Evolutionary conservation across 2,797 vertebrate genomes (phyloP).

Genomic region (Prionace glauca): DNA sequence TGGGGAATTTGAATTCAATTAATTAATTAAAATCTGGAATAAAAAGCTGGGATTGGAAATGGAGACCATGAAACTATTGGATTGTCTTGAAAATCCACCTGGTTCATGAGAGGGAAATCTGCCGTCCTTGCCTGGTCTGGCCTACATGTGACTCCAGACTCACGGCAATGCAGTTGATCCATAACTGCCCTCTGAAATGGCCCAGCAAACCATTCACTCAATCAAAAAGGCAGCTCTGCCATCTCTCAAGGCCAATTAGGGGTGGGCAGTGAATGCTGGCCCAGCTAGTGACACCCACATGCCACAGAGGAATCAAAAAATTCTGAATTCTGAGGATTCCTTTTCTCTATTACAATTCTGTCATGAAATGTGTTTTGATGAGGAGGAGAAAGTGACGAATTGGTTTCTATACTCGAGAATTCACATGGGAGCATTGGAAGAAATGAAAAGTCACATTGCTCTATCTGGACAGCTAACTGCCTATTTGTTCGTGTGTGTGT

Average conservation of each 20-base stretch:
- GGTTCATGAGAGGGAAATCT: background rate
- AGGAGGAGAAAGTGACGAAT: background rate
- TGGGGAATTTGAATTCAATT: background rate
- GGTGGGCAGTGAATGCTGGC: background rate
- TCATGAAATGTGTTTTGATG: background rate
- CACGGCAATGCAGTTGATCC: background rate
- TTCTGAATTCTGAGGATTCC: no score
- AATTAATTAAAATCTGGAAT: background rate
- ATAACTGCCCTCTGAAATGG: background rate
- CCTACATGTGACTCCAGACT: no score
- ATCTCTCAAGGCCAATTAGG: background rate
- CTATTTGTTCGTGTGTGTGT: background rate
- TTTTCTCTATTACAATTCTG: background rate
- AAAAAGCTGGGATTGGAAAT: background rate
- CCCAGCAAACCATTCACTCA: background rate
- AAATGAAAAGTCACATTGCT: background rate
- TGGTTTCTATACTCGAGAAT: no score
- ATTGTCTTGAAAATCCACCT: background rate
- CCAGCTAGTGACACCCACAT: background rate
- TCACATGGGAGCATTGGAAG: background rate
- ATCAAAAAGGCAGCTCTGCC: background rate
- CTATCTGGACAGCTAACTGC: background rate
- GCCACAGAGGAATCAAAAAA: background rate
- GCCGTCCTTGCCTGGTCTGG: no score
- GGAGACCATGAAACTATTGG: no score